Evolutionary conservation across 2,113 vertebrate genomes (phyloP).

Genomic region (Heterotilapia buettikoferi): DNA sequence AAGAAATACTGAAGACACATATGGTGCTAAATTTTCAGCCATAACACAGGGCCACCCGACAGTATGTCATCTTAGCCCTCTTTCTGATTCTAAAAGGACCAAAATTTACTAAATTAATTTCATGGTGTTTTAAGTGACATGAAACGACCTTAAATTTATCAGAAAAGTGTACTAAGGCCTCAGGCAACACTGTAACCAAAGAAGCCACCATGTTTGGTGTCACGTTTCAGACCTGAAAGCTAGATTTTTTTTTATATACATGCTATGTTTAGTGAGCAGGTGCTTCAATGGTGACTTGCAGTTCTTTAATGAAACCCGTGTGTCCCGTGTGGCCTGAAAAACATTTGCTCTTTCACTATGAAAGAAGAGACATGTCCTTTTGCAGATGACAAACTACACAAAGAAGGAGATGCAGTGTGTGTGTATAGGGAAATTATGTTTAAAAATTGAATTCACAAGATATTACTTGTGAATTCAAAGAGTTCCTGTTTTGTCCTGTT

Average conservation of each 20-base stretch:
- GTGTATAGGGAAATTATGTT: too few species aligned
- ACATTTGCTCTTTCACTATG: background rate
- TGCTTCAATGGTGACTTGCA: background rate
- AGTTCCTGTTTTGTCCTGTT: background rate
- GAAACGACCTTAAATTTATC: accelerated
- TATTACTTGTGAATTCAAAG: background rate
- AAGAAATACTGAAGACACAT: background rate
- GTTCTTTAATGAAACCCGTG: background rate
- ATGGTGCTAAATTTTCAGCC: background rate
- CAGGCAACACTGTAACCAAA: background rate
- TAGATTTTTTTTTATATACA: background rate
- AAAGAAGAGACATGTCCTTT: background rate
- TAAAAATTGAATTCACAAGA: too few species aligned
- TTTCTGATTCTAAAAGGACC: background rate
- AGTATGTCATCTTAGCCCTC: background rate
- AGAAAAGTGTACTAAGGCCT: background rate
- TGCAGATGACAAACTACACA: background rate
- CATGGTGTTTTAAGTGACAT: accelerated
- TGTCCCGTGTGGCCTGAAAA: accelerated
- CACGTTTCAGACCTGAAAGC: background rate
- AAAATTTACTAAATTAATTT: background rate
- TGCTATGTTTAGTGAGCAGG: background rate
- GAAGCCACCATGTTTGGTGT: background rate
- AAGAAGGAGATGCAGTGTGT: background rate
- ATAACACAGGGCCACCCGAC: background rate